Conservation (phyloP, 2,797 vertebrate genomes). For the Pseudomugil gertrudae region DNA sequence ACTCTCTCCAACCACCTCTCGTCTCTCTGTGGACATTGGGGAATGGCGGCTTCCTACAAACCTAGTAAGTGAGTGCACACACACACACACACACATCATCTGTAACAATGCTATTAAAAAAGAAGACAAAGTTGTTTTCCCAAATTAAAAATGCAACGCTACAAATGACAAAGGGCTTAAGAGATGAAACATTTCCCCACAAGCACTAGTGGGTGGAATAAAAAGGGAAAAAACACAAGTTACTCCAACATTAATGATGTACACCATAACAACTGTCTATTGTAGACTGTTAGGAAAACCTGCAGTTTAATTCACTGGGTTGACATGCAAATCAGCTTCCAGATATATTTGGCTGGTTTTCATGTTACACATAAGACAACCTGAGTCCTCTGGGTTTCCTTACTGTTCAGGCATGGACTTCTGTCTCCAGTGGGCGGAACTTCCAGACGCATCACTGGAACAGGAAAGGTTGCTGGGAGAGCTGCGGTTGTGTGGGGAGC, state of each 20-base stretch:
- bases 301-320: not conserved
- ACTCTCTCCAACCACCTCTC: constrained; percentile 85
- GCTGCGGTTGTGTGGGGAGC: constrained; percentile 93
- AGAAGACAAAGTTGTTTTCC: not conserved
- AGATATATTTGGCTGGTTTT: not conserved
- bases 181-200: constrained; percentile 30
- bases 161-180: constrained; percentile 6
- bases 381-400: constrained; percentile 53
- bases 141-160: constrained; percentile 21
- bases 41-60: constrained; percentile 92
- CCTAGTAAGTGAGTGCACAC: constrained; percentile 72
- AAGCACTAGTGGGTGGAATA: constrained; percentile 29
- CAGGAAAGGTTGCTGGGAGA: constrained; percentile 98
- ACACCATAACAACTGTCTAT: constrained; percentile 6
- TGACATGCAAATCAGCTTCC: constrained; percentile 15
- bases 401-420: constrained; percentile 99
- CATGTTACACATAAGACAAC: constrained; percentile 1
- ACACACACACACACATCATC: not conserved
- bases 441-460: constrained; percentile 90
- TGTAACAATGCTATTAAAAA: not conserved
- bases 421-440: constrained; percentile 90
- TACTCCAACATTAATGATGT: not conserved
- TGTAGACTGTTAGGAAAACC: not conserved
- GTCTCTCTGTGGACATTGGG: constrained; percentile 90
- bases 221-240: not conserved